phyloP scores from a whole-genome alignment of 2,113 vertebrate genomes.

The Ammospiza caudacuta region DNA sequence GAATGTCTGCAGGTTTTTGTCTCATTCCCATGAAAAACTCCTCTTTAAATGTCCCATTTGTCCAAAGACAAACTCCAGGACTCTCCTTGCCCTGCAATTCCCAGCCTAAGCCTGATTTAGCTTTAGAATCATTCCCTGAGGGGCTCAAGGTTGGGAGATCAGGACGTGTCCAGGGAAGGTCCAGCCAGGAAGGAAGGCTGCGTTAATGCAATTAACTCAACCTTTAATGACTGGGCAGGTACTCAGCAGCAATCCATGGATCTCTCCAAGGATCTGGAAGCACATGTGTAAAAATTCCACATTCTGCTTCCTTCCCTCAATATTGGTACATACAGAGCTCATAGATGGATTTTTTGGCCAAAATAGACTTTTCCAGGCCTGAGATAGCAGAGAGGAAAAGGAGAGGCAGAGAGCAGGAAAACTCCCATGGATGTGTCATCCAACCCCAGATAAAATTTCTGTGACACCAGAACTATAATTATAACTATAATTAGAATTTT shows the following conservation, averaged over 20 bases:
- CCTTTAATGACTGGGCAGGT: conserved; percentile 14
- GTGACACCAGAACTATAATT: neutral
- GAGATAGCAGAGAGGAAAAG: conserved; percentile 55
- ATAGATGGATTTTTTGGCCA: neutral
- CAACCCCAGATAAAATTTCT: conserved; percentile 19
- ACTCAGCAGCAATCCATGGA: neutral
- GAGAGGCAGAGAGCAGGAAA: conserved; percentile 24
- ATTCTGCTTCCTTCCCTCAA: neutral
- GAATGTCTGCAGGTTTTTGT: neutral
- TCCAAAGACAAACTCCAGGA: neutral
- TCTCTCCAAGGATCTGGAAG: neutral
- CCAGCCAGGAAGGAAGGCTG: conserved; percentile 21
- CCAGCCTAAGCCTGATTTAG: neutral
- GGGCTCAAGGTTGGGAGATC: neutral
- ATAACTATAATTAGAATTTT: neutral
- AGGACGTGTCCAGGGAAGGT: neutral
- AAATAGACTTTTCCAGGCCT: neutral
- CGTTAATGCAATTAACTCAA: neutral
- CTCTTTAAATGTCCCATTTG: neutral
- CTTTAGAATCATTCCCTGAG: fast-evolving
- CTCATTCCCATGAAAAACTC: neutral
- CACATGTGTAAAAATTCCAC: neutral
- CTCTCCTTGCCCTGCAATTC: neutral
- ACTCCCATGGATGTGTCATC: conserved; percentile 7
- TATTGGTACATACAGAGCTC: fast-evolving